Conservation (phyloP, 2,113 vertebrate species). For the Rhadina sibilatrix region DNA sequence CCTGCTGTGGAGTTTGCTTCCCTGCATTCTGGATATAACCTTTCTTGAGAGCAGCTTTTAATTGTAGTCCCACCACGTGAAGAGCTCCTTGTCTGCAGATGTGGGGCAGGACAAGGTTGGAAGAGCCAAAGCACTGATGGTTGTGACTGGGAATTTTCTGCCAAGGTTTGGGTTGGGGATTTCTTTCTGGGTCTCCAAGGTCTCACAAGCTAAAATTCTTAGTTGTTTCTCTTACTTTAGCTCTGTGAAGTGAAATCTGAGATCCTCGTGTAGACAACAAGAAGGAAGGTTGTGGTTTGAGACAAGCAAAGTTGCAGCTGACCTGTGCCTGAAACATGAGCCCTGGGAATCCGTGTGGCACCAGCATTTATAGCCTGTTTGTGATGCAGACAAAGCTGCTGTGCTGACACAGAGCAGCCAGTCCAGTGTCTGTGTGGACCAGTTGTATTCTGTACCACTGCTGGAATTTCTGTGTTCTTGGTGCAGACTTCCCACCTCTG, state of each 20-base stretch:
- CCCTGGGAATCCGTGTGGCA: not conserved
- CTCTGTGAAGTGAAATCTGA: not conserved
- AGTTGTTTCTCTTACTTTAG: not conserved
- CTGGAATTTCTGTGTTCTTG: not conserved
- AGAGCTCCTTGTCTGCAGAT: not conserved
- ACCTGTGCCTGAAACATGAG: not conserved
- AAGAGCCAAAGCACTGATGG: not conserved
- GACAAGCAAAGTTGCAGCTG: not conserved
- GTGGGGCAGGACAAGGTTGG: not conserved
- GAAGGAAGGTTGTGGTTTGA: not conserved
- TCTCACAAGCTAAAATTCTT: not conserved
- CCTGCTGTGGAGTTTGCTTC: not conserved
- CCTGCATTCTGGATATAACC: not conserved
- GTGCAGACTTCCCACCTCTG: not conserved
- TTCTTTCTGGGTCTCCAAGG: not conserved
- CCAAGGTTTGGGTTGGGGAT: not conserved
- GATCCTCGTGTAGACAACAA: not conserved
- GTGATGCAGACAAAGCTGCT: not conserved
- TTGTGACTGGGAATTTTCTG: not conserved
- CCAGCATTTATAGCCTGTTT: not conserved
- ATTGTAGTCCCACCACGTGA: not conserved
- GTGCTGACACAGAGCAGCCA: not conserved
- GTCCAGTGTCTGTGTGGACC: not conserved
- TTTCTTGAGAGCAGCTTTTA: not conserved
- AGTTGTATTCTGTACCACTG: not conserved